Conservation (phyloP, 2,113 vertebrate species). For the Eleginops maclovinus region DNA sequence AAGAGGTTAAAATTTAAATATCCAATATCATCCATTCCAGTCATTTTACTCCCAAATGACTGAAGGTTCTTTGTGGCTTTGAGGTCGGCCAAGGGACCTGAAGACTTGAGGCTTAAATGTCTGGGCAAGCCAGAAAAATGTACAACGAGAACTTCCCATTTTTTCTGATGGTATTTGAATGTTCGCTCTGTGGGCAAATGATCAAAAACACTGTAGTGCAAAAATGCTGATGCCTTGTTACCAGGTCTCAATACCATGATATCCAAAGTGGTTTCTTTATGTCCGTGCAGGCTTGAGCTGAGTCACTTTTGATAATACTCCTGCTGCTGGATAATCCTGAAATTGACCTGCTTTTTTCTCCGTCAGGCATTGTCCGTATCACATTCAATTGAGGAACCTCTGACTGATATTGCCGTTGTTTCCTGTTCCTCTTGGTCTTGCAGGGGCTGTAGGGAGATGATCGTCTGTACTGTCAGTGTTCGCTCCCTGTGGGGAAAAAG, state of each 20-base stretch:
- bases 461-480: conserved; percentile 76
- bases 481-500: conserved; percentile 70
- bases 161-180: no score
- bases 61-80: neutral
- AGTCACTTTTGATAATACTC: neutral
- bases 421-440: conserved; percentile 32
- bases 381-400: conserved; percentile 39
- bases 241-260: neutral
- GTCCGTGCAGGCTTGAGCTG: neutral
- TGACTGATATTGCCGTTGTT: conserved; percentile 12
- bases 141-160: neutral
- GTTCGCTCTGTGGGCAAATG: neutral
- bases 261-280: neutral
- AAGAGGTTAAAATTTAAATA: neutral
- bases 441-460: conserved; percentile 66
- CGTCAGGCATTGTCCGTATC: conserved; percentile 16
- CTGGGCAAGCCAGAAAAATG: conserved; percentile 20
- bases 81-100: neutral
- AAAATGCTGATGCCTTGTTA: neutral
- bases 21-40: neutral
- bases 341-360: neutral
- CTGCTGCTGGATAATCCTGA: neutral
- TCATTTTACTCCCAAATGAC: neutral
- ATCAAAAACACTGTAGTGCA: conserved; percentile 1
- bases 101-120: neutral